Conservation (phyloP, 2,888 invertebrate species). For the Itoplectis maculator region DNA sequence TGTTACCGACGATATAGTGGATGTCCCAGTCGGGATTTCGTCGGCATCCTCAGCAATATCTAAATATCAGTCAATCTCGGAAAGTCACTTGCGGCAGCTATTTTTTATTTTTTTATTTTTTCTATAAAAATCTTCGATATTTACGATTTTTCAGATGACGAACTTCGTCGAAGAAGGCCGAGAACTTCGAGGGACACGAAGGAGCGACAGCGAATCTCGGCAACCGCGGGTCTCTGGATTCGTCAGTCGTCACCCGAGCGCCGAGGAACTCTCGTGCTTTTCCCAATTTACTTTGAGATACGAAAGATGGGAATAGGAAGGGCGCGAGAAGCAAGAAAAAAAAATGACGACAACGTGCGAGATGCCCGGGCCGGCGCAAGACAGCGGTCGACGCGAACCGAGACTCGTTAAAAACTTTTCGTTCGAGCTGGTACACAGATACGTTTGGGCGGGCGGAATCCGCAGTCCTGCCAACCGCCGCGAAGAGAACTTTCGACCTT, state of each 20-base stretch:
- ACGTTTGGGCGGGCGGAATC: slow-evolving; percentile 23
- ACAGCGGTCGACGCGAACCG: slow-evolving; percentile 25
- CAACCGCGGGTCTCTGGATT: slow-evolving; percentile 5
- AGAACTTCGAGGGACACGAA: not conserved
- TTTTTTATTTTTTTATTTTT: no score
- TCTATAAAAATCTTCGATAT: no score
- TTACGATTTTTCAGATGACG: no score
- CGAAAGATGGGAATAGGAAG: slow-evolving; percentile 3
- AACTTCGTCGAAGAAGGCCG: not conserved
- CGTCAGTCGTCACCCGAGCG: slow-evolving; percentile 34
- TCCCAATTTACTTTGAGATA: slow-evolving; percentile 46
- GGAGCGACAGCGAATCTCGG: slow-evolving; percentile 16
- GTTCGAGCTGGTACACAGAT: slow-evolving; percentile 16
- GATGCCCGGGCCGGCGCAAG: not conserved
- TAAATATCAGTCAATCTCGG: no score
- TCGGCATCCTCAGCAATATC: no score
- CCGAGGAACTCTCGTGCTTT: slow-evolving; percentile 32
- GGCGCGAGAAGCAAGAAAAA: slow-evolving; percentile 2
- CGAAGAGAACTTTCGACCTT: slow-evolving; percentile 16
- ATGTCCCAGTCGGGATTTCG: no score
- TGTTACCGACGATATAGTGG: no score
- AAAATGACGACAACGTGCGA: no score
- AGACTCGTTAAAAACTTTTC: slow-evolving; percentile 63
- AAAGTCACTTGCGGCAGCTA: no score
- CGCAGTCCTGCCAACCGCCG: not conserved